Evolutionary conservation across 2,888 invertebrate species (phyloP).

Genomic region (Campopleginae sp.): DNA sequence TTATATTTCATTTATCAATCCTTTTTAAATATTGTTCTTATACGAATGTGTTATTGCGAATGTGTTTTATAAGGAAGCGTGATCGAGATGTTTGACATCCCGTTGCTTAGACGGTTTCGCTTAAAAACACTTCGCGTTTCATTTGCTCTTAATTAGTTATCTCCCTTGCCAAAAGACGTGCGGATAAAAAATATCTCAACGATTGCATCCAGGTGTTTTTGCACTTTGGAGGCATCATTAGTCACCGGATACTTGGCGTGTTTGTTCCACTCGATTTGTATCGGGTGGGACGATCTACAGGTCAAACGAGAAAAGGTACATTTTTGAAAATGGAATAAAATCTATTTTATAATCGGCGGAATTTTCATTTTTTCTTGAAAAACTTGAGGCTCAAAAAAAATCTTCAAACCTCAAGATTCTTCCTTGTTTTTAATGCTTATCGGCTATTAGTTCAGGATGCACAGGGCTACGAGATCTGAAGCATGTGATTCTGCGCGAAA

Average conservation of each 20-base stretch:
- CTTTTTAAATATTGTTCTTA: slow-evolving; percentile 24
- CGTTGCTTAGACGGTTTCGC: slow-evolving; percentile 7
- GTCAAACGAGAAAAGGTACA: no score
- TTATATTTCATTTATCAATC: background rate
- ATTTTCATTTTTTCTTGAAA: no score
- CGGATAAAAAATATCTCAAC: slow-evolving; percentile 1
- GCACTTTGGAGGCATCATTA: background rate
- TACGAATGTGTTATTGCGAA: slow-evolving; percentile 8
- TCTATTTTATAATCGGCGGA: no score
- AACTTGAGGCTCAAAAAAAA: no score
- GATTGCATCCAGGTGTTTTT: background rate
- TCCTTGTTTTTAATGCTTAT: background rate
- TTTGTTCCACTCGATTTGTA: no score
- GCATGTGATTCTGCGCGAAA: background rate
- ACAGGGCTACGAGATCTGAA: background rate
- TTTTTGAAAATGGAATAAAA: no score
- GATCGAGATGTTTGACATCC: slow-evolving; percentile 17
- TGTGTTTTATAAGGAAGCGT: no score
- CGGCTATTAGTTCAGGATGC: background rate
- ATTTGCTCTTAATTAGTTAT: slow-evolving; percentile 31
- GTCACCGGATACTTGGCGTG: background rate
- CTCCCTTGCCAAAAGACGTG: background rate
- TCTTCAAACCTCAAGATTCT: no score
- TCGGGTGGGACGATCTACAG: no score
- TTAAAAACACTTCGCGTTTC: slow-evolving; percentile 8